A percentile compares a stretch with the other conserved stretches of the same genome.
phyloP scores from a whole-genome alignment of 1,140 invertebrate genomes.

The Drosophila parabipectinata region DNA sequence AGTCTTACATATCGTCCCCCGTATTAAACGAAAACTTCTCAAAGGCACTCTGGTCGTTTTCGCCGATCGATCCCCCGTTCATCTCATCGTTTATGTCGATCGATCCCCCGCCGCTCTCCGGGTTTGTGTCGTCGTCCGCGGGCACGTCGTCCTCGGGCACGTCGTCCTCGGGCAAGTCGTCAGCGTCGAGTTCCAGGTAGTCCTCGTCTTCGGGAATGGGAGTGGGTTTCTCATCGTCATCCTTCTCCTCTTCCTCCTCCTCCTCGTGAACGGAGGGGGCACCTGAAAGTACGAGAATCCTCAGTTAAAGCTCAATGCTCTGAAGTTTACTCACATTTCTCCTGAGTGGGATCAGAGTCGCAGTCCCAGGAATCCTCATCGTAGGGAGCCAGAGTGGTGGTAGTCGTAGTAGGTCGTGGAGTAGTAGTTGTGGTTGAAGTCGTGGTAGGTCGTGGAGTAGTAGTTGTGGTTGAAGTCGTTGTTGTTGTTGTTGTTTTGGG shows the following conservation, averaged over 20 bases:
- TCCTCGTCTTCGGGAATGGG: neutral
- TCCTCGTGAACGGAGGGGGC: slow-evolving; percentile 13
- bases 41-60: slow-evolving; percentile 2
- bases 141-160: neutral
- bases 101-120: neutral
- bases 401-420: neutral
- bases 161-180: neutral
- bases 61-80: neutral
- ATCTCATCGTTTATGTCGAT: neutral
- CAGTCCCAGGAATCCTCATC: slow-evolving; percentile 38
- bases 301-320: too few species aligned
- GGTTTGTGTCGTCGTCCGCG: neutral
- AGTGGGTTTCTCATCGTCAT: neutral
- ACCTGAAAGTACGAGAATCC: neutral
- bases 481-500: neutral
- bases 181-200: neutral
- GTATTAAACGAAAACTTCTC: neutral
- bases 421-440: slow-evolving; percentile 1
- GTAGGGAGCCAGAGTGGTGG: slow-evolving; percentile 10
- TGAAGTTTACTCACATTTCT: slow-evolving; percentile 42
- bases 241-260: slow-evolving; percentile 1
- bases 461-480: too few species aligned
- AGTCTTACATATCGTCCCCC: neutral
- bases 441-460: neutral
- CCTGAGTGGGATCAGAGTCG: slow-evolving; percentile 46